Evolutionary conservation across 2,888 invertebrate species (phyloP), one percentile per base, ranked within the genome.

Genomic region (Nomada hirtipes): DNA sequence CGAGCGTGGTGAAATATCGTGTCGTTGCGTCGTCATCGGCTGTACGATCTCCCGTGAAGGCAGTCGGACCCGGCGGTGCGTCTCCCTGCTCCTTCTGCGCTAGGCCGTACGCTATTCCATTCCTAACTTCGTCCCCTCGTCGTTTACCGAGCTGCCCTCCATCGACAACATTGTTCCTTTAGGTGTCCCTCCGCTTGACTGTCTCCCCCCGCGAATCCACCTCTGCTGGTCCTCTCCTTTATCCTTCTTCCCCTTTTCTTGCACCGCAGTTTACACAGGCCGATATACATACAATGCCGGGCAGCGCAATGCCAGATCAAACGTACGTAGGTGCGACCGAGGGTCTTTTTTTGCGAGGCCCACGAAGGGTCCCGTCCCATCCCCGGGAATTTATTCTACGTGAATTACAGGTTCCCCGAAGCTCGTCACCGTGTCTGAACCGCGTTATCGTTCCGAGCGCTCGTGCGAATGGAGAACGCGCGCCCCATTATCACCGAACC

Each of bases 211-310:
- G 29, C 20, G 50, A n/a, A 26, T 4, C 47, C 10, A 65, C 36
- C 42, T 75, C 23, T 2, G 44, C 23, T 47, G 60, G 13, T 23
- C 69, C 73, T 50, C 61, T 63, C 61, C 57, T n/a, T 26, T 53
- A 2, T 26, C 29, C 59, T 57, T 13, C 63, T 11, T 11, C 18
- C 15, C 42, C n/a, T 13, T 52, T 57, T 44, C 50, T 71, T 57
- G 70, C 63, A 65, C 61, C 61, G 73, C 63, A 71, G 71, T 82
- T 83, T 83, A 79, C 77, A 57, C 47, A 80, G 68, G 57, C 64
- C 90, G 89, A 92, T 92, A 92, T 92, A 92, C 92, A 92, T 92
- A 92, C 92, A 92, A 92, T 92, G 91, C 91, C 73, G 76, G 84
- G 86, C 86, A 88, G 87, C 88, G 90, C 90, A 73, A 82, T 83